Evolutionary conservation across 2,888 invertebrate genomes (phyloP), one percentile per base, ranked within the genome.

Genomic region (Notodonta ziczac): DNA sequence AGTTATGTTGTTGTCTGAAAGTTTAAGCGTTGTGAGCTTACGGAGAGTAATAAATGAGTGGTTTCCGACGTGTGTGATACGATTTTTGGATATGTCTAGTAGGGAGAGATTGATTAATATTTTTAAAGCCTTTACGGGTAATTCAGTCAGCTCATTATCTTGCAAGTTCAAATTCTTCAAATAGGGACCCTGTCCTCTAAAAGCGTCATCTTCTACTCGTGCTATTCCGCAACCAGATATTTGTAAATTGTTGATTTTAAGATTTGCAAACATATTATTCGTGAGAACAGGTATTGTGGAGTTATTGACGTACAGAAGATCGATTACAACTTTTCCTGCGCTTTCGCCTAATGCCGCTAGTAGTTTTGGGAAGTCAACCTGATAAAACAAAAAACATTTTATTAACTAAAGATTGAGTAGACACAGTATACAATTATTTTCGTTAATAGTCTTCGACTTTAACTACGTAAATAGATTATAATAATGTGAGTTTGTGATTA

Each of bases 271-370:
- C 68, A 96, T 95, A 67, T 95, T 95, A 77, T 97, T 95, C 56
- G 94, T 94, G 58, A 98, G 90, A 59, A 93, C 91, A 42, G 94
- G 94, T 58, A 98, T 95, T 44, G 97, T 97, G 58, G 98, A 97
- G 90, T 98, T 98, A 90, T 98, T 98, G 66, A 98, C 95, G 86
- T 98, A 98, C 50, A 98, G 95, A 69, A 98, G 94, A 87, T 98
- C 98, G 72, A 98, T 94, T 57, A 96, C 94, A 60, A 95, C 95
- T 72, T 94, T 94, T 68, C 94, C 94, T 32, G 96, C 95, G 91
- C 96, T 95, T 75, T 95, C 95, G 82, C 96, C 95, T 85, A 97
- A 93, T 40, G 97, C 96, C 61, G 95, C 91, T 74, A 98, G 85
- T n/a, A 98, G 94, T 70, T 95, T 94, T 55, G 95, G 89, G 86